phyloP scores from a whole-genome alignment of 2,113 vertebrate species.

The Tetrao urogallus region DNA sequence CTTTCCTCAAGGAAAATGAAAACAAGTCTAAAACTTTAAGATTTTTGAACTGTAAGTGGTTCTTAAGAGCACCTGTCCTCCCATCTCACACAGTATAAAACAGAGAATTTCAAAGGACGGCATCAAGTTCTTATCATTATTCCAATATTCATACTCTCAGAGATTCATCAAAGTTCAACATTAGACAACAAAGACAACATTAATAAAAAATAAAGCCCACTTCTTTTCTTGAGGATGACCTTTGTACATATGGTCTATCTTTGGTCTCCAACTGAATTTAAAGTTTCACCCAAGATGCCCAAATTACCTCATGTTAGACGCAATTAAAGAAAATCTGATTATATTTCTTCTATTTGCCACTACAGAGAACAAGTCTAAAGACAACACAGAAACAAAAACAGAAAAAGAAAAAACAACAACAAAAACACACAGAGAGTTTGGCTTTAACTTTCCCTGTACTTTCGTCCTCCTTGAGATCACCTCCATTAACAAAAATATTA shows the following conservation, averaged over 20 bases:
- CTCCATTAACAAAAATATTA: slow-evolving; percentile 78
- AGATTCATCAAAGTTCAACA: background rate
- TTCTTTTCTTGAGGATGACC: background rate
- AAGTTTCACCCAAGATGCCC: background rate
- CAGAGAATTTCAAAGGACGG: background rate
- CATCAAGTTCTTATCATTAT: background rate
- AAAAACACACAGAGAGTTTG: slow-evolving; percentile 27
- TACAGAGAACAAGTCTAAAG: slow-evolving; percentile 49
- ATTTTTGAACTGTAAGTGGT: background rate
- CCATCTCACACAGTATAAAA: background rate
- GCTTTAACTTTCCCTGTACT: slow-evolving; percentile 45
- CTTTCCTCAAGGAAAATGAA: background rate
- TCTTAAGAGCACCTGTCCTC: background rate
- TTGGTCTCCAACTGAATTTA: background rate
- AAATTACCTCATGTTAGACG: background rate
- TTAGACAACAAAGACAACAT: fast-evolving
- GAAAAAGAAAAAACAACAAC: background rate
- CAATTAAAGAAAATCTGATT: background rate
- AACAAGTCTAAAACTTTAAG: background rate
- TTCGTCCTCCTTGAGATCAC: slow-evolving; percentile 44
- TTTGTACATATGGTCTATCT: background rate
- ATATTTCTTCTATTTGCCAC: slow-evolving; percentile 35
- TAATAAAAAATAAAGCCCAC: background rate
- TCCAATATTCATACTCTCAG: background rate
- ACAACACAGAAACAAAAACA: background rate